Evolutionary conservation across 1,140 invertebrate genomes (phyloP), one percentile per base, ranked within the genome.

Genomic region (Zaprionus davidi): DNA sequence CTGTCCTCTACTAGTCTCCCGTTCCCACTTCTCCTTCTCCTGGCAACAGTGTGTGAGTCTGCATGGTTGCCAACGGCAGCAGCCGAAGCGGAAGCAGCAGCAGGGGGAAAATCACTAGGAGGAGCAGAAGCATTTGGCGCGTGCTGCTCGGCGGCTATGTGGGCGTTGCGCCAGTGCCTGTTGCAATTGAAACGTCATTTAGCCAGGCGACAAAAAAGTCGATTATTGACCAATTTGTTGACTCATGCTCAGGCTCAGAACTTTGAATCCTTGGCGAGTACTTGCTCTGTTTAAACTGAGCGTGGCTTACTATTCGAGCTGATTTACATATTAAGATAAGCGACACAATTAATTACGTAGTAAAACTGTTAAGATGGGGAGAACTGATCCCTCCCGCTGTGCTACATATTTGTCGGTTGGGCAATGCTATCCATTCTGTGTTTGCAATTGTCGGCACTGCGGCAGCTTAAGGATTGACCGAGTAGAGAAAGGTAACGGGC

Each of bases 121-220:
- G 20, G 15, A 12, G 53, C 26, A 63, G 26, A 5, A 22, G n/a
- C 15, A 12, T n/a, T 34, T 44, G 65, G 57, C 72, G 65, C 57
- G 65, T 62, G 65, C 44, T 53, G 53, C 36, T 46, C 24, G 1
- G n/a, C 20, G 41, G 31, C 9, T 11, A 1, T 6, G 63, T 34
- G 70, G 22, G 41, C 51, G 71, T 53, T 67, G 55, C 55, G 55
- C 51, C 41, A 51, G 28, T 28, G 72, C 66, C 71, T 64, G 69
- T 72, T 76, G 74, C 82, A 86, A 86, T 86, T 41, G 70, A 68
- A 85, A 78, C 75, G 76, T 56, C 82, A 84, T 83, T 81, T 82
- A 65, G 66, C 84, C 83, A 88, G 83, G 83, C 83, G 83, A 88
- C 83, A 63, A 83, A 68, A 64, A 70, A 71, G 67, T 78, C 78